Percentiles rank a stretch among this genome's conserved stretches.
Conservation (phyloP, 2,797 vertebrate species). For the Todus mexicanus region DNA sequence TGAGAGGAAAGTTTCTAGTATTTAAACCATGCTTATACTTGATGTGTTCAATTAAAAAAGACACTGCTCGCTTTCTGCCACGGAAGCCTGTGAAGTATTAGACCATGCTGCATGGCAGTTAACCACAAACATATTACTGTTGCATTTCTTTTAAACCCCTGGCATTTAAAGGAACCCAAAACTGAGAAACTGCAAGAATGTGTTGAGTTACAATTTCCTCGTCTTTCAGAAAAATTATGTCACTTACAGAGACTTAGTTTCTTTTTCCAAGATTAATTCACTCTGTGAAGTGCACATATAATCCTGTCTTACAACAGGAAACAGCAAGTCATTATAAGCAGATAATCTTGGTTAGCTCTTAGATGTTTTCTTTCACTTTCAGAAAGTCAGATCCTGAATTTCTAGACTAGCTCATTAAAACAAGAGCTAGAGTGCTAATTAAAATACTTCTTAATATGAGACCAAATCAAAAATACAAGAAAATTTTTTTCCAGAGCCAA, state of each 20-base stretch:
- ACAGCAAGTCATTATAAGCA: neutral
- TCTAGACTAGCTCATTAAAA: neutral
- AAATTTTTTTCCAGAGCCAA: neutral
- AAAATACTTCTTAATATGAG: neutral
- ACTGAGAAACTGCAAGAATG: neutral
- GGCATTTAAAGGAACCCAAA: neutral
- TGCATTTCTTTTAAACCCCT: neutral
- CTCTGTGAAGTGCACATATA: neutral
- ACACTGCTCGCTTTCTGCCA: neutral
- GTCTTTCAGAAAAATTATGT: neutral
- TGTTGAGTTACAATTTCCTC: neutral
- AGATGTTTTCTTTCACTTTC: slow-evolving; percentile 32
- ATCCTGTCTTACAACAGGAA: slow-evolving; percentile 2
- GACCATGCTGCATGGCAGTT: neutral
- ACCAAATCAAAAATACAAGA: neutral
- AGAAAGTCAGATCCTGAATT: neutral
- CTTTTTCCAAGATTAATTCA: neutral
- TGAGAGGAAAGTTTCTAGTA: neutral
- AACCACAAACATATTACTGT: neutral
- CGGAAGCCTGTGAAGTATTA: neutral
- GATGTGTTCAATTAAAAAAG: neutral
- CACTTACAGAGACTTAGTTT: neutral
- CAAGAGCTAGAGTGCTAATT: neutral
- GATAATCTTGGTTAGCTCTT: neutral
- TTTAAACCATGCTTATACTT: neutral